Base-by-base conservation (phyloP, 2,797 vertebrate genomes). In the Crenuchus spilurus region DNA sequence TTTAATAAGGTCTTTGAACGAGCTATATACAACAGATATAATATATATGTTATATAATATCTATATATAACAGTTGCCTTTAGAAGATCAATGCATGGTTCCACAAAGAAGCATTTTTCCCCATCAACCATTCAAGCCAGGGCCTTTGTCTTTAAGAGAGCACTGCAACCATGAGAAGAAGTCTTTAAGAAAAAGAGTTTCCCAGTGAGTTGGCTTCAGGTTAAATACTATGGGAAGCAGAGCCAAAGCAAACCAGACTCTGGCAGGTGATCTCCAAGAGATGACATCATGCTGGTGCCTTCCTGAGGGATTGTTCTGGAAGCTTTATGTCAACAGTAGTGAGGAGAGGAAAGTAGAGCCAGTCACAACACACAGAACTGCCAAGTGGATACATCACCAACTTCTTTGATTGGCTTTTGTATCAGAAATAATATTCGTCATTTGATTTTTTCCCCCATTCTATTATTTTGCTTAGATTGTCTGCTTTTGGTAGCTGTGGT, bases 271-370 rank as follows among this genome's bases (percentile, higher is more conserved):
- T 28, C 54, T 67, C 13, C 44, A 61, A 44, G 33, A 33, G 52
- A 77, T 82, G 70, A 76, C 72, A 79, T 82, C 76, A 79, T 39
- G 51, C 20, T 42, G 39, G 30, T 54, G 65, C 28, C 64, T 82
- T 77, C 76, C 80, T 74, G 63, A 62, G 61, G 63, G 66, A 82
- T 57, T 62, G 65, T 81, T 79, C 57, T 61, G 58, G 66, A 80
- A 52, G 58, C 46, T 70, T 66, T 79, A 65, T 72, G 35, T 77
- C 75, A 80, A 70, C 72, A 82, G 24, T 48, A 68, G 26, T 61
- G 14, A 54, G n/a, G 31, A 11, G 39, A 28, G 57, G 35, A 76
- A 58, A 57, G 64, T 8, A 22, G 28, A 68, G 62, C 35, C 67
- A 48, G 65, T 62, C 66, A 74, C 70, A 71, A 70, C 65, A 65